These are phyloP conservation scores for Noctua janthina DNA, from an alignment of 2,888 invertebrate species.

Conservation along the genomic window DNA sequence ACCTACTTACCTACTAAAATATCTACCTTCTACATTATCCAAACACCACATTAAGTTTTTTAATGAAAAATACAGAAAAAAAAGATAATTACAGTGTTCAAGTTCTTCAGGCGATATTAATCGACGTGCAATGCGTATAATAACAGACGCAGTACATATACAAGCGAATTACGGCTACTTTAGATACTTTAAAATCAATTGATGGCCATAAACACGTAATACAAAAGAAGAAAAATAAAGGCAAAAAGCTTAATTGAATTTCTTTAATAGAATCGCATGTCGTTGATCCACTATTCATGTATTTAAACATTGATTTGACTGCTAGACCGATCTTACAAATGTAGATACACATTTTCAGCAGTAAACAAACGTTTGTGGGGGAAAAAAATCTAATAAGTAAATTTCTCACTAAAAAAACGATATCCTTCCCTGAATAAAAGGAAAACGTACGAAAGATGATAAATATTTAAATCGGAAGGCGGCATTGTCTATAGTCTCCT, in stretches of 20 bases:
- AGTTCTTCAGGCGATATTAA: constrained; percentile 34
- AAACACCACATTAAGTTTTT: constrained; percentile 21
- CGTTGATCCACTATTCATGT: neutral
- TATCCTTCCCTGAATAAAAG: neutral
- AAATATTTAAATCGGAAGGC: neutral
- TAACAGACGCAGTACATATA: constrained; percentile 18
- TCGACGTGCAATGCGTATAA: constrained; percentile 23
- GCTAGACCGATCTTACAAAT: neutral
- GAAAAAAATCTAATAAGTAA: neutral
- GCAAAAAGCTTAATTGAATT: constrained; percentile 1
- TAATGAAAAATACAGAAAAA: neutral
- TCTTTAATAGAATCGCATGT: neutral
- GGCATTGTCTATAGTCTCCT: constrained; percentile 44
- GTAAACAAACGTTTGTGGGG: neutral
- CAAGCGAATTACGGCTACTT: constrained; percentile 16
- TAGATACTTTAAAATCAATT: constrained; percentile 43
- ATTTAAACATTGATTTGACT: neutral
- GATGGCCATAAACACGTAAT: constrained; percentile 22
- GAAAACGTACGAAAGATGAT: neutral
- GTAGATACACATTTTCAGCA: neutral
- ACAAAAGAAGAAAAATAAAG: constrained; percentile 14
- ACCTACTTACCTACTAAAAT: neutral
- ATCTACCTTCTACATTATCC: neutral
- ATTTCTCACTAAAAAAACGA: neutral
- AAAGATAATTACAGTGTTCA: constrained; percentile 17